phyloP scores from a whole-genome alignment of 2,113 vertebrate genomes.

The Helogale parvula region DNA sequence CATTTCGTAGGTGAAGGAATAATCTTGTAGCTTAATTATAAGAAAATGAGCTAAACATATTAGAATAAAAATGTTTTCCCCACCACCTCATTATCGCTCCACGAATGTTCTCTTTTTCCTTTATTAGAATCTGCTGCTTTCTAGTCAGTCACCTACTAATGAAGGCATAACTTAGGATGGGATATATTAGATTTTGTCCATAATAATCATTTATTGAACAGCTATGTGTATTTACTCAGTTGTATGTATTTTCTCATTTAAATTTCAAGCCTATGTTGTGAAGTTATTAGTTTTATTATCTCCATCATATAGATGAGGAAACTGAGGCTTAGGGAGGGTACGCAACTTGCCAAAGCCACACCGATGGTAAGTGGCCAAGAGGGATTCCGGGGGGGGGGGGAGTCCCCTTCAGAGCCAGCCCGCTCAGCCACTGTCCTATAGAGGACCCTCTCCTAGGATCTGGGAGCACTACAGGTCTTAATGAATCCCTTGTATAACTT shows the following conservation, averaged over 20 bases:
- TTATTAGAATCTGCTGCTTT: neutral
- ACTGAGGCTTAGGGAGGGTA: neutral
- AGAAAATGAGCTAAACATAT: slow-evolving; percentile 71
- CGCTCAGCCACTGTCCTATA: neutral
- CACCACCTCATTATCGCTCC: neutral
- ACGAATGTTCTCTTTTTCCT: slow-evolving; percentile 44
- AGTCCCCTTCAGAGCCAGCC: neutral
- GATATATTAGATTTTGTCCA: neutral
- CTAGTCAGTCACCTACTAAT: slow-evolving; percentile 44
- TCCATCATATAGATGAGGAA: neutral
- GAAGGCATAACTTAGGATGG: slow-evolving; percentile 12
- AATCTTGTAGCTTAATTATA: slow-evolving; percentile 70
- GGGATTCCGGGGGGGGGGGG: neutral
- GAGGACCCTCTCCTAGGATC: neutral
- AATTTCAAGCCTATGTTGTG: slow-evolving; percentile 22
- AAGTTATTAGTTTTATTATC: neutral
- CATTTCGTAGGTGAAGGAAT: slow-evolving; percentile 64
- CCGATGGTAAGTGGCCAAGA: neutral
- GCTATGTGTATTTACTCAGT: neutral
- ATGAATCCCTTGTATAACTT: neutral
- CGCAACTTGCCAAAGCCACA: neutral
- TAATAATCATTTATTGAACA: neutral
- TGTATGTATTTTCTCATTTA: slow-evolving; percentile 7
- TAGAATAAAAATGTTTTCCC: slow-evolving; percentile 58
- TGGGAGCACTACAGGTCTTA: neutral